A percentile compares a stretch with the other conserved stretches of the same genome.
These are phyloP conservation scores for Andrena dorsata DNA, from an alignment of 2,888 invertebrate species.

Conservation along the genomic window DNA sequence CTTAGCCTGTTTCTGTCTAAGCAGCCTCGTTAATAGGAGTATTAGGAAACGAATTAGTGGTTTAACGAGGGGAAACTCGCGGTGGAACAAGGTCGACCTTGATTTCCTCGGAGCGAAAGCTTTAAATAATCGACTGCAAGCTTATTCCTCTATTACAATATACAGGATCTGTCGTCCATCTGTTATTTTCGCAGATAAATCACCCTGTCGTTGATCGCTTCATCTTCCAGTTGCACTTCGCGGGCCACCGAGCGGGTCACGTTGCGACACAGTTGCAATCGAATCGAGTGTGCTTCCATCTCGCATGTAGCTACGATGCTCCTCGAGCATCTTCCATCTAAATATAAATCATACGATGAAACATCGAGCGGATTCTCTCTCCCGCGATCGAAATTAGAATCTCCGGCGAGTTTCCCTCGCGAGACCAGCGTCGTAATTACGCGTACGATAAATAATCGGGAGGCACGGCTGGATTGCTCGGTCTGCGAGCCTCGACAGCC, in stretches of 20 bases:
- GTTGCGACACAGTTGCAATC: conserved; percentile 2
- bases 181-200: conserved; percentile 11
- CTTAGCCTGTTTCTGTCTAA: background rate
- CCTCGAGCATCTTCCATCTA: background rate
- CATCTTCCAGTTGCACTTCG: background rate
- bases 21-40: conserved; percentile 1
- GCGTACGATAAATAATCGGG: conserved; percentile 29
- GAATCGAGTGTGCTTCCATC: background rate
- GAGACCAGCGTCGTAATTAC: conserved; percentile 44
- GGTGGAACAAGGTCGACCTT: background rate
- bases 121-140: background rate
- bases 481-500: conserved; percentile 7
- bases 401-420: conserved; percentile 18
- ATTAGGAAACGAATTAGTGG: conserved; percentile 37
- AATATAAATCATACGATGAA: conserved; percentile 19
- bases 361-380: background rate
- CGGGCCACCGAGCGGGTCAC: background rate
- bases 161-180: background rate
- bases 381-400: conserved; percentile 31
- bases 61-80: background rate
- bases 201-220: background rate
- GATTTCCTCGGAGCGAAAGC: conserved; percentile 8
- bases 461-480: conserved; percentile 25
- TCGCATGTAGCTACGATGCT: background rate
- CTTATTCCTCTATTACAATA: background rate